Evolutionary conservation across 2,888 invertebrate species (phyloP).

Genomic region (Leucophenga maculata): DNA sequence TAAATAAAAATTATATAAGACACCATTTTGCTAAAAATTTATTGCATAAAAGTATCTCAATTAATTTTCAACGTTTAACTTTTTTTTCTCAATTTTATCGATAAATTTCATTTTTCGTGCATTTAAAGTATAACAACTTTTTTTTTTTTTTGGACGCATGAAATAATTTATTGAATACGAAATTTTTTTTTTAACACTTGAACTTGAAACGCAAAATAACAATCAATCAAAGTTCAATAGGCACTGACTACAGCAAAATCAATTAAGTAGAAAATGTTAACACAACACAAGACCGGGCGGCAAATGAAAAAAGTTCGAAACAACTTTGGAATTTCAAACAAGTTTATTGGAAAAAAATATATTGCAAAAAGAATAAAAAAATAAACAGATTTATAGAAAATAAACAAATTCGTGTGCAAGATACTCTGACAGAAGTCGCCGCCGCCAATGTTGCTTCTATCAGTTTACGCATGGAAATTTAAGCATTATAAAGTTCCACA

Average conservation of each 20-base stretch:
- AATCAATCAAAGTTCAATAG: slow-evolving; percentile 17
- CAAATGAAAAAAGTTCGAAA: slow-evolving; percentile 28
- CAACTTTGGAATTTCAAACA: slow-evolving; percentile 47
- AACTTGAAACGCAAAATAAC: slow-evolving; percentile 16
- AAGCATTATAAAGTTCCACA: too few species aligned
- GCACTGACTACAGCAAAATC: background rate
- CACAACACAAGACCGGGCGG: background rate
- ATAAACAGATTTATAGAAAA: background rate
- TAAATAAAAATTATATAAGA: too few species aligned
- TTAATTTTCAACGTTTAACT: background rate
- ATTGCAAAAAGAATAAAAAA: background rate
- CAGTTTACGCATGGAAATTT: background rate
- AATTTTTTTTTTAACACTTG: slow-evolving; percentile 6
- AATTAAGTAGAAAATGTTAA: slow-evolving; percentile 3
- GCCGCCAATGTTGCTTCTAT: too few species aligned
- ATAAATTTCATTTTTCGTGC: slow-evolving; percentile 30
- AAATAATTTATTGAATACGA: slow-evolving; percentile 17
- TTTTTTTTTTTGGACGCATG: slow-evolving; percentile 15
- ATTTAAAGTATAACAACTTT: slow-evolving; percentile 45
- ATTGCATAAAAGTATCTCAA: slow-evolving; percentile 1
- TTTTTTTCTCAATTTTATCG: background rate
- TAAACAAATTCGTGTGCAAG: background rate
- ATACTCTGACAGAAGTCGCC: too few species aligned
- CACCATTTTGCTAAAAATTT: background rate
- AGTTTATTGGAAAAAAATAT: slow-evolving; percentile 32